phyloP scores from a whole-genome alignment of 2,797 vertebrate species.

The Periophthalmus magnuspinnatus region DNA sequence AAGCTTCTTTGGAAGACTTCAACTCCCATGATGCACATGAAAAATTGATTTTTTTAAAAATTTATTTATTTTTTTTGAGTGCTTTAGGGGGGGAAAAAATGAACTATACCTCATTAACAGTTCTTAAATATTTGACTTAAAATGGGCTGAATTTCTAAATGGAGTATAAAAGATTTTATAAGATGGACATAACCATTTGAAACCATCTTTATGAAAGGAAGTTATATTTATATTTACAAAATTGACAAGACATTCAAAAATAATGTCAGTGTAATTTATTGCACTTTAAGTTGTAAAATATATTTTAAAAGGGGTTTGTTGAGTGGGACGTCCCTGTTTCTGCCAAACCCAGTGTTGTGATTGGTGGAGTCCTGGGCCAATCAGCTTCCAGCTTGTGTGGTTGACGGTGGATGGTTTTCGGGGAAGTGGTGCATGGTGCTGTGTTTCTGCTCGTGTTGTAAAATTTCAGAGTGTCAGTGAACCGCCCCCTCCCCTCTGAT shows the following conservation, averaged over 20 bases:
- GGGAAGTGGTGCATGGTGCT: slow-evolving; percentile 56
- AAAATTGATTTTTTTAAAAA: too few species aligned
- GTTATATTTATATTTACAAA: neutral
- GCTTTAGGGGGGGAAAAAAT: too few species aligned
- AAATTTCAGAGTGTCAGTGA: slow-evolving; percentile 52
- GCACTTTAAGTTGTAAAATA: neutral
- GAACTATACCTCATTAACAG: too few species aligned
- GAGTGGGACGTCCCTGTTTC: slow-evolving; percentile 2
- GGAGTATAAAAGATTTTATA: neutral
- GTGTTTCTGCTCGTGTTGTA: slow-evolving; percentile 62
- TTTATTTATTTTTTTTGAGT: too few species aligned
- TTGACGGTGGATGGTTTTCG: slow-evolving; percentile 17
- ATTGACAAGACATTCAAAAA: neutral
- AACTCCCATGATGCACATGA: neutral
- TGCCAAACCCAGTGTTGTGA: slow-evolving; percentile 18
- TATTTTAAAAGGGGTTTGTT: neutral
- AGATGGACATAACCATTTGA: too few species aligned
- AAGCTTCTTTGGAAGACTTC: neutral
- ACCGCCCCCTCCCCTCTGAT: slow-evolving; percentile 51
- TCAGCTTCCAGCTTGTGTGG: slow-evolving; percentile 15
- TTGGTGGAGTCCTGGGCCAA: slow-evolving; percentile 15
- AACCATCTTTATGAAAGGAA: too few species aligned
- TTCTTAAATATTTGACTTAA: too few species aligned
- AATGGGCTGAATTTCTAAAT: too few species aligned
- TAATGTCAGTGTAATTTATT: neutral